Conservation (phyloP, 2,113 vertebrate genomes). For the Microtus montanus region DNA sequence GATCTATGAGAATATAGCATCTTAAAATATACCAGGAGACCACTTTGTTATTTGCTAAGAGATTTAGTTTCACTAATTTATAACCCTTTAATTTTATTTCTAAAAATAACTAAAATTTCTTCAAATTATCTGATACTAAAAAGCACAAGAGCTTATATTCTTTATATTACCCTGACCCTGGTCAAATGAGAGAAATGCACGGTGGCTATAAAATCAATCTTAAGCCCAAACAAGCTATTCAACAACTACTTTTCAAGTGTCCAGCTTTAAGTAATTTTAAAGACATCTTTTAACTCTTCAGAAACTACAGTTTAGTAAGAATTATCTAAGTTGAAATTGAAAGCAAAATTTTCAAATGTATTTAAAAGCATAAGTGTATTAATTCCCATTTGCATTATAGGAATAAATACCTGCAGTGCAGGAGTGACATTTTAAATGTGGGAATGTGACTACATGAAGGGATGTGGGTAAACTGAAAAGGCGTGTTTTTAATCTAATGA, state of each 20-base stretch:
- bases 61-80: constrained; percentile 30
- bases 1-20: background rate
- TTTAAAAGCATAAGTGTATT: constrained; percentile 14
- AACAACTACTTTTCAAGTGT: background rate
- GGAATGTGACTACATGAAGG: background rate
- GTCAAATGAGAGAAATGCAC: background rate
- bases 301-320: background rate
- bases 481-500: constrained; percentile 15
- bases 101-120: constrained; percentile 50
- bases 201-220: background rate
- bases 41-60: constrained; percentile 18
- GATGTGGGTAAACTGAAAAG: background rate
- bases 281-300: constrained; percentile 48
- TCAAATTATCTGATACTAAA: constrained; percentile 29
- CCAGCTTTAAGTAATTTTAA: background rate
- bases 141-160: background rate
- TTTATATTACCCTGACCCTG: background rate
- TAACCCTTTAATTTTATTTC: constrained; percentile 42
- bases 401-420: background rate
- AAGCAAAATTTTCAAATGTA: constrained; percentile 30
- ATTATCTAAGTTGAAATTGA: constrained; percentile 30
- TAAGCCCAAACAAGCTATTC: background rate
- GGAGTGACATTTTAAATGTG: too few species aligned
- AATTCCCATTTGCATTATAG: background rate
- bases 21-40: constrained; percentile 40